Base-by-base conservation (phyloP, 2,113 vertebrate genomes). In the Polypterus senegalus region DNA sequence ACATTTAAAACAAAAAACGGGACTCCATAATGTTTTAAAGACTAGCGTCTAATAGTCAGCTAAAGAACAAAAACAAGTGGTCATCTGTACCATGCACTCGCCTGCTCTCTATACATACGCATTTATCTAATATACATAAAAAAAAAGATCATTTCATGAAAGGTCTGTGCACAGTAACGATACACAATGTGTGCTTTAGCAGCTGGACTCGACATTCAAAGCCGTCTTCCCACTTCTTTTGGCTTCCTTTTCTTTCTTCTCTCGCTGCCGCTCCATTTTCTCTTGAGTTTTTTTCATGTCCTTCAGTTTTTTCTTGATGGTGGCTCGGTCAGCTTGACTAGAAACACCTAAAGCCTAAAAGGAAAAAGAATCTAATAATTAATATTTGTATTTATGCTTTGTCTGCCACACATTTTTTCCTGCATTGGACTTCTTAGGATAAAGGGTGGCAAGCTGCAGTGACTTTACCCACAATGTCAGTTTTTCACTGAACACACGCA, bases 221-320 rank as follows among this genome's bases (percentile, higher is more conserved):
- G 83, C 82, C 49, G 83, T 81, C 69, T 75, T 89, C 60, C 85
- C 83, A 11, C 82, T 82, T 70, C 84, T 80, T 69, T 79, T 81
- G 54, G 69, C 81, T 73, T 92, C 89, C 64, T 81, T 88, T 73
- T 89, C 89, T 47, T 76, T 87, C 65, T 91, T 94, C 70, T 91
- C 90, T 60, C 79, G 81, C 77, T 89, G 88, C 60, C 92, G 93
- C 76, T 91, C 90, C 79, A 87, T 64, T 82, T 95, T 95, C 75
- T 94, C 90, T 78, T 92, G 87, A 52, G 86, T 76, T 77, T 90
- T 93, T 62, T 81, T 86, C 78, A 94, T 88, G 69, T 93, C 91
- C 74, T 91, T 92, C 61, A 93, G 86, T 75, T 92, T 93, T 63
- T 90, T 93, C 81, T 91, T 90, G 77, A 93, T 90, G 9, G 75